A percentile compares a stretch with the other conserved stretches of the same genome.
These are phyloP conservation scores for Eidolon helvum DNA, from an alignment of 2,113 vertebrate species.

Conservation along the genomic window DNA sequence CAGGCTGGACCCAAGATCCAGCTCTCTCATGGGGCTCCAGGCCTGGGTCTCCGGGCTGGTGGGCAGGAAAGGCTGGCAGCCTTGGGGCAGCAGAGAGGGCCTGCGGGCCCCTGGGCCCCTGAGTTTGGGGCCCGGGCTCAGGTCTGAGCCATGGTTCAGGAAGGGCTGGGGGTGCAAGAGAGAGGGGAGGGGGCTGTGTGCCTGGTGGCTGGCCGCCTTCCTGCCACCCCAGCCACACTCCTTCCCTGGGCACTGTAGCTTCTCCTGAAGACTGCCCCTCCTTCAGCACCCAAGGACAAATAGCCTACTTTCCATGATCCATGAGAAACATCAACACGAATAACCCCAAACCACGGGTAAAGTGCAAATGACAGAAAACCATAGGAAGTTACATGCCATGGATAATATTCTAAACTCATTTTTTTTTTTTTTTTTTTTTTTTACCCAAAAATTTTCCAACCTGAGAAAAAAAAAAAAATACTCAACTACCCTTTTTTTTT, in stretches of 20 bases:
- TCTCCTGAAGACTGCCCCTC: not conserved
- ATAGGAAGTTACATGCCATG: not conserved
- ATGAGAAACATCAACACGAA: not conserved
- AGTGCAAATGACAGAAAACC: not conserved
- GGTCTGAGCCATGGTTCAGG: not conserved
- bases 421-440: not conserved
- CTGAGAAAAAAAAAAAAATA: too few species aligned
- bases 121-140: constrained; percentile 78
- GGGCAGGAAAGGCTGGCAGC: constrained; percentile 68
- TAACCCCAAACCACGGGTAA: not conserved
- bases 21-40: not conserved
- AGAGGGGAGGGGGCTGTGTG: not conserved
- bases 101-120: constrained; percentile 74
- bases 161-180: constrained; percentile 27
- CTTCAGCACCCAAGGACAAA: not conserved
- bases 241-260: not conserved
- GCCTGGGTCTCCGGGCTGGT: constrained; percentile 2
- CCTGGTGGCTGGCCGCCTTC: not conserved
- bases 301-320: not conserved
- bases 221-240: not conserved
- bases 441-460: too few species aligned
- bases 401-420: constrained; percentile 22
- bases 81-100: constrained; percentile 82
- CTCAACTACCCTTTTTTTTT: too few species aligned
- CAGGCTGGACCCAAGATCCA: constrained; percentile 18